These are phyloP conservation scores for Biston stratarius DNA, from an alignment of 2,888 invertebrate species.

Conservation along the genomic window DNA sequence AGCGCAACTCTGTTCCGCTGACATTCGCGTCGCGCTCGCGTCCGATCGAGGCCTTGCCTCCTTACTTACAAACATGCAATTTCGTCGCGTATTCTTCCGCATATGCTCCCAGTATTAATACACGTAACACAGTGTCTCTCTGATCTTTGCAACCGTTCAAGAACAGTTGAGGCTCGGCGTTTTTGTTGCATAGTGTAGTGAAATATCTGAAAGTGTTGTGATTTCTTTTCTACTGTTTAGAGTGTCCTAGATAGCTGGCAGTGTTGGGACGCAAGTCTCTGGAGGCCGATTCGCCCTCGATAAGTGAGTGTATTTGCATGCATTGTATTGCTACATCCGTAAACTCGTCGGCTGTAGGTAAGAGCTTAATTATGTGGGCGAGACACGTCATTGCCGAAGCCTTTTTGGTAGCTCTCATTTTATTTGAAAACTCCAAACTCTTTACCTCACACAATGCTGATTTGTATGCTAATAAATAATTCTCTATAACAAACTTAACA, in stretches of 20 bases:
- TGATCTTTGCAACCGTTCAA: conserved; percentile 74
- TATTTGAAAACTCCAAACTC: conserved; percentile 10
- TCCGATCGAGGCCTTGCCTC: conserved; percentile 80
- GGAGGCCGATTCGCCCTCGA: conserved; percentile 72
- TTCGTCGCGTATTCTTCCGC: conserved; percentile 72
- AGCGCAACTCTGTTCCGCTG: conserved; percentile 70
- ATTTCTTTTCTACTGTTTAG: conserved; percentile 75
- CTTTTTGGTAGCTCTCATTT: conserved; percentile 57
- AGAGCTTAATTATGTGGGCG: conserved; percentile 65
- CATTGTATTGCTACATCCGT: conserved; percentile 68
- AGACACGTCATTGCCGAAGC: conserved; percentile 79
- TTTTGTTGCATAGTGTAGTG: conserved; percentile 68
- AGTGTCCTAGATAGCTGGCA: conserved; percentile 77
- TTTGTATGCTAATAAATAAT: conserved; percentile 11
- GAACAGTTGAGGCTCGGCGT: conserved; percentile 76
- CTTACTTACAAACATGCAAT: conserved; percentile 77
- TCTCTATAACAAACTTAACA: neutral
- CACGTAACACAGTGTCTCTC: conserved; percentile 71
- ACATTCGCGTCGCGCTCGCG: conserved; percentile 78
- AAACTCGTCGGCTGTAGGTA: conserved; percentile 52
- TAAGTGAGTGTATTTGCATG: conserved; percentile 81
- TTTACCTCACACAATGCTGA: conserved; percentile 1
- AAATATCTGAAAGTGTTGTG: conserved; percentile 77
- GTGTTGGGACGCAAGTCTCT: conserved; percentile 69
- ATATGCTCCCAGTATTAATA: conserved; percentile 71